Base-by-base conservation (phyloP, 2,113 vertebrate species). In the Eonycteris spelaea region DNA sequence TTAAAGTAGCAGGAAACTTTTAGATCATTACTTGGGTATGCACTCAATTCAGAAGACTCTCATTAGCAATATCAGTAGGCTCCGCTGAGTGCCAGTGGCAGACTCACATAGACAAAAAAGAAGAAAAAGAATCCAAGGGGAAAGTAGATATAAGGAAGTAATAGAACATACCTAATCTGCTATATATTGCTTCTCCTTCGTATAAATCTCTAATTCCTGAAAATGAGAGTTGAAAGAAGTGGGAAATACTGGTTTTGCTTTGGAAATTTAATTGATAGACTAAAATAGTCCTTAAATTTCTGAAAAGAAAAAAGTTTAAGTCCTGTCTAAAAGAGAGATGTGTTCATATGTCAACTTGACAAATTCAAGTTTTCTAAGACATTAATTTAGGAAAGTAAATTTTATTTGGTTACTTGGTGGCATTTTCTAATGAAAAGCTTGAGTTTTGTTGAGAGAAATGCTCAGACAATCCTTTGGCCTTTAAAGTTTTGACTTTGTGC, bases 351-450 rank as follows among this genome's bases (percentile, higher is more conserved):
- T 68, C 14, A 82, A 21, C 33, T 90, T 65, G 38, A 51, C 55
- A 87, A 78, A 59, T 87, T 90, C 53, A 95, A 28, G 8, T 86
- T 95, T 93, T 90, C 85, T 70, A 78, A 93, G 77, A 73, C 43
- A 84, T 51, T 84, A 71, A 61, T 55, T 91, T 94, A 94, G 70
- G 57, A 80, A 86, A 87, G 30, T 51, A 73, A 90, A 91, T n/a
- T 92, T 70, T 71, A 1, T 94, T 80, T 88, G 48, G 43, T 63
- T 65, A 93, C 70, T 90, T 92, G 22, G 38, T 89, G 30, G 51
- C 24, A 35, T 93, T 55, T 82, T 61, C 38, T 91, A 68, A 82
- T 75, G 59, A 74, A n/a, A 94, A 43, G n/a, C 63, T 77, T 92
- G 38, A 75, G 5, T 57, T 95, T 87, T 71, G 16, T 85, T 78